A percentile compares a stretch with the other conserved stretches of the same genome.
Evolutionary conservation across 2,888 invertebrate genomes (phyloP).

Genomic region (Heliconius ismenius): DNA sequence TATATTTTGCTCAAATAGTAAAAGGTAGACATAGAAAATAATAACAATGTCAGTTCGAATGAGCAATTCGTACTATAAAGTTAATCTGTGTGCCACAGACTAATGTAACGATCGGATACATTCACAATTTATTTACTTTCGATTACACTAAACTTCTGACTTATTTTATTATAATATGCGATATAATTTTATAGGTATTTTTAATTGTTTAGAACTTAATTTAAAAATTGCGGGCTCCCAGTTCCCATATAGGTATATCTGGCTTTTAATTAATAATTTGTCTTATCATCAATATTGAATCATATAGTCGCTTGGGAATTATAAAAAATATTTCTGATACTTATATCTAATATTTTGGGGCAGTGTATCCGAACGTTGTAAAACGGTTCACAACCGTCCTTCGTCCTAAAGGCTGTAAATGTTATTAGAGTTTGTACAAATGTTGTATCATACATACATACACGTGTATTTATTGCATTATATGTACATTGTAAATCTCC

Average conservation of each 20-base stretch:
- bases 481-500: constrained; percentile 27
- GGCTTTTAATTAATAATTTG: too few species aligned
- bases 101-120: constrained; percentile 3
- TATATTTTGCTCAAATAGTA: constrained; percentile 20
- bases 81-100: constrained; percentile 1
- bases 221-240: too few species aligned
- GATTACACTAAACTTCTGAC: too few species aligned
- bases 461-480: not conserved
- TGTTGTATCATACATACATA: constrained; percentile 11
- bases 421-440: constrained; percentile 25
- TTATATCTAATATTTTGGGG: not conserved
- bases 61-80: not conserved
- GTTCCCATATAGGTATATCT: too few species aligned
- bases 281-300: too few species aligned
- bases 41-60: constrained; percentile 3
- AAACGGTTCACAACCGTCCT: constrained; percentile 31
- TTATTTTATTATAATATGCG: too few species aligned
- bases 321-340: not conserved
- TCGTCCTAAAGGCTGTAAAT: constrained; percentile 37
- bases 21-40: not conserved
- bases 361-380: constrained; percentile 24
- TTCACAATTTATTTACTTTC: not conserved
- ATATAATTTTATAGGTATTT: not conserved
- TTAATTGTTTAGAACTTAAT: not conserved
- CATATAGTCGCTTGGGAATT: not conserved